Percentiles rank a stretch among this genome's conserved stretches.
These are phyloP conservation scores for Chloroclysta siterata DNA, from an alignment of 2,888 invertebrate species.

Conservation along the genomic window DNA sequence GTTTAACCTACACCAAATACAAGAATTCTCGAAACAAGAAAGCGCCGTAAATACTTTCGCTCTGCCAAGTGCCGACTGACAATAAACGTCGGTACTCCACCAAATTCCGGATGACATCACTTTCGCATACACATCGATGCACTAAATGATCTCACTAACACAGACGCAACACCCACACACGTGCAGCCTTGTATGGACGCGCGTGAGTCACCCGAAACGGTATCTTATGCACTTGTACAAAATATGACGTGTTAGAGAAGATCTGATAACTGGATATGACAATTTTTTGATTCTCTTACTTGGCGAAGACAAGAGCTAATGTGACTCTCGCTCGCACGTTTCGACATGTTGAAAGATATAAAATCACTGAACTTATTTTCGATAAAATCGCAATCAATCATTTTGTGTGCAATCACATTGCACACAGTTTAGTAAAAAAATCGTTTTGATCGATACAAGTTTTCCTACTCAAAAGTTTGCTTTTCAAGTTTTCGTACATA, in stretches of 20 bases:
- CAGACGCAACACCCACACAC: slow-evolving; percentile 53
- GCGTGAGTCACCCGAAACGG: slow-evolving; percentile 61
- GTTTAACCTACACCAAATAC: not conserved
- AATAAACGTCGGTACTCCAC: slow-evolving; percentile 15
- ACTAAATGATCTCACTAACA: slow-evolving; percentile 60
- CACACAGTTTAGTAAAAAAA: too few species aligned
- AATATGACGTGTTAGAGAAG: slow-evolving; percentile 44
- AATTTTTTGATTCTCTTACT: not conserved
- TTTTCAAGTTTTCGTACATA: too few species aligned
- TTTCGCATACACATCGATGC: slow-evolving; percentile 47
- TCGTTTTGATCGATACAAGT: too few species aligned
- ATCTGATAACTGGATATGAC: not conserved
- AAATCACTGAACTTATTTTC: too few species aligned
- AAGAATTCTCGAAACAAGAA: slow-evolving; percentile 14
- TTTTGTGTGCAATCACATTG: too few species aligned
- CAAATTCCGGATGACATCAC: slow-evolving; percentile 52
- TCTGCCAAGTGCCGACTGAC: slow-evolving; percentile 12
- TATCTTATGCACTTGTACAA: slow-evolving; percentile 64
- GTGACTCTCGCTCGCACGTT: too few species aligned
- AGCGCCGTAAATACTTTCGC: slow-evolving; percentile 28
- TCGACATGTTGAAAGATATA: too few species aligned
- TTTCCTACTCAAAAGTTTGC: too few species aligned
- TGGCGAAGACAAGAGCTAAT: too few species aligned
- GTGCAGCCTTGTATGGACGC: slow-evolving; percentile 38
- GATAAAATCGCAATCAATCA: too few species aligned